A percentile compares a stretch with the other conserved stretches of the same genome.
Conservation (phyloP, 2,888 invertebrate species). For the Anagyrus pseudococci region DNA sequence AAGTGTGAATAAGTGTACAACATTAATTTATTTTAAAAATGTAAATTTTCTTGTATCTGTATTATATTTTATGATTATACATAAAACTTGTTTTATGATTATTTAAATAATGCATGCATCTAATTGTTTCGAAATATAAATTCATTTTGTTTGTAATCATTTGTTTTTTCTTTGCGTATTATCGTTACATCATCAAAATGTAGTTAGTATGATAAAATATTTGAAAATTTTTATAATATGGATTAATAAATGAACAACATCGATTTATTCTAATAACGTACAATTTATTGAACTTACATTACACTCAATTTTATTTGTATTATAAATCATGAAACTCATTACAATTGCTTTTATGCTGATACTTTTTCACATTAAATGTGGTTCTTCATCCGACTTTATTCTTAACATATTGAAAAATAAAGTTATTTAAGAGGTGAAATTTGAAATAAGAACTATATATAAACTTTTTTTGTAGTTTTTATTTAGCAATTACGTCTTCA, state of each 20-base stretch:
- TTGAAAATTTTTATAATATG: not conserved
- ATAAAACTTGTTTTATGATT: too few species aligned
- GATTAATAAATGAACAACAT: conserved; percentile 8
- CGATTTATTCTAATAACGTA: conserved; percentile 32
- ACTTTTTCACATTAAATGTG: conserved; percentile 25
- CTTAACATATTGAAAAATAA: conserved; percentile 1
- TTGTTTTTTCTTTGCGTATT: too few species aligned
- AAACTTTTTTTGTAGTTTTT: conserved; percentile 45
- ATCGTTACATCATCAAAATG: too few species aligned
- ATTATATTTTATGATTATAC: too few species aligned
- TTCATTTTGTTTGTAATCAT: too few species aligned
- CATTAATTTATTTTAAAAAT: too few species aligned
- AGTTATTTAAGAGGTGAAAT: conserved; percentile 18
- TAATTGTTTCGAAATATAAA: too few species aligned
- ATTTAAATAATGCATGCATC: too few species aligned
- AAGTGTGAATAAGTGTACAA: too few species aligned
- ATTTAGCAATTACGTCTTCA: conserved; percentile 52
- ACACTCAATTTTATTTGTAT: conserved; percentile 34
- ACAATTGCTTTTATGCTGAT: conserved; percentile 27
- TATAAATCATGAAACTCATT: conserved; percentile 28
- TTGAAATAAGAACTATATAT: conserved; percentile 15
- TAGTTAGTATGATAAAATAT: not conserved
- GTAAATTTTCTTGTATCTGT: too few species aligned
- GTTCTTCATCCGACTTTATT: not conserved
- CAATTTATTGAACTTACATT: conserved; percentile 40